Percentiles rank a stretch among this genome's conserved stretches.
phyloP scores from a whole-genome alignment of 2,888 invertebrate species.

The Cryptocheilus praepositus region DNA sequence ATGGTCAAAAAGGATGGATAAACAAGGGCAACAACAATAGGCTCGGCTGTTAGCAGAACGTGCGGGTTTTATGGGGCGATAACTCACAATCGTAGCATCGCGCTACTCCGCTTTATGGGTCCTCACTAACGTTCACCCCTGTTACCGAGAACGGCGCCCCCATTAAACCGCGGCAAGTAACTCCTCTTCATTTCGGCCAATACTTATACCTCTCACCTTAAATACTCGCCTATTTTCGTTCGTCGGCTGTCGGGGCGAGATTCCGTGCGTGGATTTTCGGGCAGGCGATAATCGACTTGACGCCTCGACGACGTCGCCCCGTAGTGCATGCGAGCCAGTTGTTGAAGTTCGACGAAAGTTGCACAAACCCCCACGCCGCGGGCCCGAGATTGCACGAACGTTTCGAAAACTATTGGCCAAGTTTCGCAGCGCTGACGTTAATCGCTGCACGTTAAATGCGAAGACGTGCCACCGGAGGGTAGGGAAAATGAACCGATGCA shows the following conservation, averaged over 20 bases:
- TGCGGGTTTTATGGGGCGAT: neutral
- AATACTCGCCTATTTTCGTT: too few species aligned
- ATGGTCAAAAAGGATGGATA: too few species aligned
- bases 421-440: neutral
- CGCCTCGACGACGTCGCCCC: neutral
- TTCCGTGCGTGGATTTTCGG: constrained; percentile 1
- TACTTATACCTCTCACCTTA: too few species aligned
- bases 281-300: constrained; percentile 1
- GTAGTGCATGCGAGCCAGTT: neutral
- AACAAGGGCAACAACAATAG: too few species aligned
- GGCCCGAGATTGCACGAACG: neutral
- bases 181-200: neutral
- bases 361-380: neutral
- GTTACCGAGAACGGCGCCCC: neutral
- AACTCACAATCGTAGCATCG: constrained; percentile 7
- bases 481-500: neutral
- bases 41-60: neutral
- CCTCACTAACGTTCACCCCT: neutral
- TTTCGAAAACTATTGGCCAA: constrained; percentile 2
- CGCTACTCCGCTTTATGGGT: neutral
- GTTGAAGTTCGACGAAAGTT: neutral
- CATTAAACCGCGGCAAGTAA: constrained; percentile 1
- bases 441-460: neutral
- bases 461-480: neutral
- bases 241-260: too few species aligned